Base-by-base conservation (phyloP, 2,888 invertebrate species). In the Smittia aterrima region DNA sequence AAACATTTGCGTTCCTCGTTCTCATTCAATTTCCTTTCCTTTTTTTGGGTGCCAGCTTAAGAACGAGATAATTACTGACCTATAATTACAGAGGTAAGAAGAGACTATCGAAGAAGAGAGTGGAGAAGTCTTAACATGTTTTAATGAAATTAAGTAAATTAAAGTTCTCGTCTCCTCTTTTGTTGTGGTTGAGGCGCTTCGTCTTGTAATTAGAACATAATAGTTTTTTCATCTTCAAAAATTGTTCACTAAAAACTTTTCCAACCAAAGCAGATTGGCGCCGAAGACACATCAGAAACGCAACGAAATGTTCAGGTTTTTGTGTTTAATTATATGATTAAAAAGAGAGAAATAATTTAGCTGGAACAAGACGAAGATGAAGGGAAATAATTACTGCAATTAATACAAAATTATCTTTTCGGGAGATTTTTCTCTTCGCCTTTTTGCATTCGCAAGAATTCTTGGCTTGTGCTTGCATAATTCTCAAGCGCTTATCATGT, bases 121-220 rank as follows among this genome's bases (percentile, higher is more conserved):
- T 2, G 16, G 16, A 58, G 9, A 58, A 58, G n/a, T 58, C n/a
- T 58, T 11, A 58, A 58, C 40, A 41, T 70, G 20, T 54, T 54
- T 70, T 70, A 70, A 70, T 70, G 70, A 70, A 70, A 70, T 70
- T 70, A 70, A 70, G 53, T 24, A 70, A 53, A 67, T 41, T 67
- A 41, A 67, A 67, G 24, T 27, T 64, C 27, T 64, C 27, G 64
- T 64, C 22, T 64, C 64, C 1, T 64, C 64, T 58, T 58, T 22
- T 58, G 58, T 58, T 58, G 58, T 25, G 13, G 27, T 27, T 18
- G n/a, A 13, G 64, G 11, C n/a, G 18, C 25, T 64, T 13, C 7
- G 25, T n/a, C 54, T 70, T 70, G 41, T 54, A 70, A 70, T 70
- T 70, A 70, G 70, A 70, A 70, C 54, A 53, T 70, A 70, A 70